Evolutionary conservation across 2,888 invertebrate genomes (phyloP).

Genomic region (Uloborus plumipes): DNA sequence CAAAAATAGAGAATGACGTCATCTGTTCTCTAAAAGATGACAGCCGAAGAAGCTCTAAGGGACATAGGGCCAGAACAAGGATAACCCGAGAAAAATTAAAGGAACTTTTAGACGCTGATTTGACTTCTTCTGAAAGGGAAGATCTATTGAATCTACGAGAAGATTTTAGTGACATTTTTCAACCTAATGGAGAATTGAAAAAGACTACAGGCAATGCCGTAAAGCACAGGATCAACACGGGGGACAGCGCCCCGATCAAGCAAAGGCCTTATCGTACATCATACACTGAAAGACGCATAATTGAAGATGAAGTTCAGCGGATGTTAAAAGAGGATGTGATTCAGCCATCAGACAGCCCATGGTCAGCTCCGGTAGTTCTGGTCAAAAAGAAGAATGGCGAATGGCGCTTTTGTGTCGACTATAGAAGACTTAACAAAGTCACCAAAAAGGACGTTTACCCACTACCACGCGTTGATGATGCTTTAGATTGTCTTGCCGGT

Average conservation of each 20-base stretch:
- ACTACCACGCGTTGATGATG: conserved; percentile 13
- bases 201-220: neutral
- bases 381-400: neutral
- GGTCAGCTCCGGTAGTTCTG: neutral
- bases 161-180: conserved; percentile 24
- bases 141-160: neutral
- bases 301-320: conserved; percentile 6
- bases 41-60: neutral
- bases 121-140: neutral
- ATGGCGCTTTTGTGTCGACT: conserved; percentile 1
- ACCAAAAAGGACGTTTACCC: conserved; percentile 10
- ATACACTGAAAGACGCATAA: neutral
- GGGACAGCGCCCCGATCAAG: conserved; percentile 7
- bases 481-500: conserved; percentile 7
- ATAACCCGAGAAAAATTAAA: conserved; percentile 12
- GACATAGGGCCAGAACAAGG: neutral
- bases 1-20: neutral
- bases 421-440: conserved; percentile 6
- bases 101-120: neutral
- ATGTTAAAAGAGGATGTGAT: conserved; percentile 16
- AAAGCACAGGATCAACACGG: neutral
- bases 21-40: neutral
- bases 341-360: neutral
- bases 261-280: neutral
- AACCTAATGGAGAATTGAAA: neutral